Evolutionary conservation across 2,113 vertebrate genomes (phyloP), one percentile per base, ranked within the genome.

Genomic region (Raphicerus campestris): DNA sequence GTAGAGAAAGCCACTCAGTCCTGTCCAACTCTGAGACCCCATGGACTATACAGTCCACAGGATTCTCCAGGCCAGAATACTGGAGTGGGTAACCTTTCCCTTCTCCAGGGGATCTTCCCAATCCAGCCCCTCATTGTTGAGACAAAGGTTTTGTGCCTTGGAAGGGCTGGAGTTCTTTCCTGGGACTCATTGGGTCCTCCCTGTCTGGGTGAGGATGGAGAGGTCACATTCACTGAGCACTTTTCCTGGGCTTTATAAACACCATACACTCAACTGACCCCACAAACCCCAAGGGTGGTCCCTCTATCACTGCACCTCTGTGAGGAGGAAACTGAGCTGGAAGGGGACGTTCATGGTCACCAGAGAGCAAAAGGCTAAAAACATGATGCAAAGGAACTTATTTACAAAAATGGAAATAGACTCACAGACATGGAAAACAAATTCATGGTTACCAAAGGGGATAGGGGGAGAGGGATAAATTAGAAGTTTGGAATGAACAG

Each of bases 141-240:
- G 26, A 30, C 6, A 30, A 30, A 51, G 51, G 9, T 16, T 9
- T 28, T 49, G 58, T 80, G 30, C 20, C 10, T 53, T 10, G 10
- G 47, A 73, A 32, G 7, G 78, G 42, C 19, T 47, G 42, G 0
- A 0, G 24, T 53, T 9, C 51, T 53, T 77, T 42, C 7, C 11
- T 26, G 26, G 45, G 56, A 19, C 47, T 58, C 20, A 24, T 35
- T 10, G 2, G 39, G 17, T 56, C 73, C n/a, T 47, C 17, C 4
- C 0, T 2, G 10, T 22, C 7, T 5, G 2, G 17, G 11, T 17
- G 35, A 91, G 56, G 30, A 42, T 1, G 6, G 17, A 35, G 39
- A 58, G 14, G 7, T 19, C 5, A 1, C 4, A 0, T 51, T 47
- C 17, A 28, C 10, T 0, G 35, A n/a, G 28, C 0, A 1, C 19